Conservation (phyloP, 2,797 vertebrate species). For the Myotis planiceps region DNA sequence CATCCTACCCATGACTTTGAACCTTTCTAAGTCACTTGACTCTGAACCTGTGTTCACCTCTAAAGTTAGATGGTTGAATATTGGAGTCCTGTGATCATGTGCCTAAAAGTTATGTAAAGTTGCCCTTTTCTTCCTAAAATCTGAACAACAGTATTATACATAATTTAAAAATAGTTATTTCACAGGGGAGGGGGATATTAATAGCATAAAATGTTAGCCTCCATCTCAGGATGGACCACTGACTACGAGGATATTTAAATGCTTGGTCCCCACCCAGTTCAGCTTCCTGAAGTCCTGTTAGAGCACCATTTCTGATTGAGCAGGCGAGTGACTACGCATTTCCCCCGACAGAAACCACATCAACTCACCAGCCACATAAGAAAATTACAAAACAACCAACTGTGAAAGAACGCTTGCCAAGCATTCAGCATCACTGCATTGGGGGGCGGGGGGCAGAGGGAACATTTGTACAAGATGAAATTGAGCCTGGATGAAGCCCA, state of each 20-base stretch:
- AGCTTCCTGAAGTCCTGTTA: conserved; percentile 55
- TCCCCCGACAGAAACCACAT: conserved; percentile 78
- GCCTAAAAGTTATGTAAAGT: background rate
- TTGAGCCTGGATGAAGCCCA: background rate
- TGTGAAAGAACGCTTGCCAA: conserved; percentile 51
- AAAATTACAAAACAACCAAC: conserved; percentile 75
- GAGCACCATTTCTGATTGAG: conserved; percentile 53
- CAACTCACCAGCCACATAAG: conserved; percentile 70
- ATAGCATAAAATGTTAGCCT: background rate
- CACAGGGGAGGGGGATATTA: background rate
- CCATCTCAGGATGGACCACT: background rate
- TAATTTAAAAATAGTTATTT: conserved; percentile 26
- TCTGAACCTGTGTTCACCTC: background rate
- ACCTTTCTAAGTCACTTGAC: background rate
- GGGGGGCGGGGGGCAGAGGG: background rate
- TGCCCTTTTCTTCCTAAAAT: conserved; percentile 29
- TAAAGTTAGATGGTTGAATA: background rate
- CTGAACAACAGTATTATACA: background rate
- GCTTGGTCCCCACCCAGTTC: background rate
- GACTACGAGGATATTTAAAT: conserved; percentile 50
- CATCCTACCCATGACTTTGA: background rate
- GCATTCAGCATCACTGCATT: background rate
- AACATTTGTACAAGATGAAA: conserved; percentile 17
- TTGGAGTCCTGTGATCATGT: background rate
- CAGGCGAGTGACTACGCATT: conserved; percentile 68